Base-by-base conservation (phyloP, 2,797 vertebrate genomes). In the Zalophus californianus region DNA sequence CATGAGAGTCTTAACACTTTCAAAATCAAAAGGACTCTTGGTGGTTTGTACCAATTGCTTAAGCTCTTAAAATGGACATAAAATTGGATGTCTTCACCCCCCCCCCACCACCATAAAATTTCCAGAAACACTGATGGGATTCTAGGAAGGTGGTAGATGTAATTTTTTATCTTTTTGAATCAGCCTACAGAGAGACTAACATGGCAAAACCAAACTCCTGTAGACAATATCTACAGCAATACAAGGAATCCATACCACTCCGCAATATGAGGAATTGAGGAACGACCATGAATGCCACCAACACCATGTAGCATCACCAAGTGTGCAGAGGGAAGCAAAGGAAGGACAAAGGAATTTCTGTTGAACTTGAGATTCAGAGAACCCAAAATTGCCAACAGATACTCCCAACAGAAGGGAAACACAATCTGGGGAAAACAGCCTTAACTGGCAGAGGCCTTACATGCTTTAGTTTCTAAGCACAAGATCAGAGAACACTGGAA, bases 1-100 rank as follows among this genome's bases (percentile, higher is more conserved):
- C 16, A 27, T 7, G 60, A 84, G 16, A 94, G 44, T 77, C 16
- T 21, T 77, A 93, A 70, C 21, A 50, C 9, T 94, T 80, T 70
- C 25, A 86, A 86, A 54, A 86, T 86, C 58, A 94, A 86, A 56
- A 92, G 52, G 75, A 84, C 35, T 85, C 58, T 62, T 41, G 32
- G 58, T 35, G 32, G 44, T 16, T 89, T 89, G 66, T 50, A 82
- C 25, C 54, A 12, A 82, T 48, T 75, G 25, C 56, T 60, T 73
- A 91, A 91, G 27, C 56, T 91, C 70, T 32, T 68, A 83, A 70
- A 13, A 8, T 52, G 75, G 13, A 38, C 44, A 32, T 86, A 80
- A 23, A 94, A 85, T 35, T 80, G 48, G 32, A 41, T 20, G 64
- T 62, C 64, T 77, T 29, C 27, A 58, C 8, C 16, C 7, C 7